Evolutionary conservation across 2,888 invertebrate species (phyloP), one percentile per base, ranked within the genome.

Genomic region (Phaonia tiefii): DNA sequence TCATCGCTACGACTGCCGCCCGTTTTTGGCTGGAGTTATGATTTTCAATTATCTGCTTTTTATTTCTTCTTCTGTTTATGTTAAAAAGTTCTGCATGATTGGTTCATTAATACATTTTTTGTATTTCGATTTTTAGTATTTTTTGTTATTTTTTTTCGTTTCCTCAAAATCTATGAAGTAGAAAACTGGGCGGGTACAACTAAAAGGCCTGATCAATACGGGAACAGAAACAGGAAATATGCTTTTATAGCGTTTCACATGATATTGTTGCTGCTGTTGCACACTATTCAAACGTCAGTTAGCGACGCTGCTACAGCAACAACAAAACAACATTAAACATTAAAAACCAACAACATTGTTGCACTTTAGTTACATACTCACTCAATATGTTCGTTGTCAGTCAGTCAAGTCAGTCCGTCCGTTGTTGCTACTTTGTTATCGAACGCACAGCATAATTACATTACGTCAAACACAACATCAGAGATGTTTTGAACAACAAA

Each of bases 1-100:
- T n/a, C n/a, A n/a, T n/a, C n/a, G n/a, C n/a, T n/a, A n/a, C n/a
- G n/a, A n/a, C n/a, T n/a, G n/a, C n/a, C n/a, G n/a, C n/a, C n/a
- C n/a, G n/a, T n/a, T n/a, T n/a, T n/a, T n/a, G n/a, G n/a, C n/a
- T n/a, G n/a, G n/a, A n/a, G n/a, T n/a, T n/a, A n/a, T n/a, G n/a
- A n/a, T n/a, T n/a, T n/a, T n/a, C n/a, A n/a, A n/a, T n/a, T n/a
- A n/a, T n/a, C n/a, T n/a, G n/a, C n/a, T n/a, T n/a, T n/a, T n/a
- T n/a, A n/a, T n/a, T n/a, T n/a, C n/a, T n/a, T n/a, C n/a, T n/a
- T n/a, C n/a, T n/a, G n/a, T n/a, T 31, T 31, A 3, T 25, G 22
- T 63, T 4, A 1, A 22, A 8, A 31, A 66, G 77, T 81, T 81
- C 74, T 81, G 80, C 80, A 77, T 81, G 74, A 81, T 81, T 75